Base-by-base conservation (phyloP, 2,113 vertebrate genomes). In the Leptobrachium ailaonicum region DNA sequence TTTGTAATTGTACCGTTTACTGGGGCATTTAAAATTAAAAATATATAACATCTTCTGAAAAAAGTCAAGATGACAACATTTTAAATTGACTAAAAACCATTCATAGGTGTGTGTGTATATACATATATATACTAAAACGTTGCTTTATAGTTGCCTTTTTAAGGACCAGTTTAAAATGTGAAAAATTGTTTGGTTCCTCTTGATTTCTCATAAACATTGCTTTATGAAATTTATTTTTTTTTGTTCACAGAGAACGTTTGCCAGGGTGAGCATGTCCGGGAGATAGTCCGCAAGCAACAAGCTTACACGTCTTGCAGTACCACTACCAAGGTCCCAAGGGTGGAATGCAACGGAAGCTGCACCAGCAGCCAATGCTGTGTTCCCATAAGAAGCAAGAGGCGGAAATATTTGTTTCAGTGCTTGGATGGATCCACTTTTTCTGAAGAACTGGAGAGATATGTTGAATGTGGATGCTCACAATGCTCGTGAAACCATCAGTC, bases 351-450 rank as follows among this genome's bases (percentile, higher is more conserved):
- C 0, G 91, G 94, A 7, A 72, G 90, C 86, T 98, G 97, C 44
- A 85, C 92, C 68, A 83, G 71, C 0, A 90, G 93, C 2, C 92
- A 95, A 56, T 99, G 97, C 91, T 99, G 97, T 12, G 89, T 91
- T 2, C 93, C 96, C 9, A 90, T 94, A 6, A 96, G 96, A 68
- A 98, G 87, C 92, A 95, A 96, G 62, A 83, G 93, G 84, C 88
- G 97, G 89, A 98, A 98, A 92, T 95, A 94, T 58, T 89, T 92
- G 80, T 98, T 99, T 92, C 95, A 95, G 88, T 99, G 97, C 85
- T 69, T 91, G 0, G 96, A 99, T 1, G 95, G 96, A 88, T 90
- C 94, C 87, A 95, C 94, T 12, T 97, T 96, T 88, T 93, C 93
- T 0, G 97, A 99, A 79, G 97, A 99, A 86, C 91, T 98, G 86